Evolutionary conservation across 2,888 invertebrate species (phyloP).

Genomic region (Syrista parreyssii): DNA sequence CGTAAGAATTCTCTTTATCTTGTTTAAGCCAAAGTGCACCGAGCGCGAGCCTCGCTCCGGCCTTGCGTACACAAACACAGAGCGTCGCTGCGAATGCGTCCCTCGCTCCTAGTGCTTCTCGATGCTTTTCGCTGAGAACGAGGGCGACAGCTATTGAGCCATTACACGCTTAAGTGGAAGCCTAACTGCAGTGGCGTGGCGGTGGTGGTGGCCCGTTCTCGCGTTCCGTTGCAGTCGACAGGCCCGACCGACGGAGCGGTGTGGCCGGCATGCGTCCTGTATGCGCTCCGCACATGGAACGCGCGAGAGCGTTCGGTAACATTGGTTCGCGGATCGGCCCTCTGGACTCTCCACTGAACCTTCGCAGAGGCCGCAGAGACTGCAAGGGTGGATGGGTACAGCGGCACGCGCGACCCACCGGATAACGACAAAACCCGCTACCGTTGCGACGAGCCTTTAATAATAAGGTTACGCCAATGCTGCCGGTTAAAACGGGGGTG

Average conservation of each 20-base stretch:
- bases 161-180: conserved; percentile 61
- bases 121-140: conserved; percentile 17
- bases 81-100: conserved; percentile 6
- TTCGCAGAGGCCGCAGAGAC: no score
- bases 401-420: no score
- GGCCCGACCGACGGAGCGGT: no score
- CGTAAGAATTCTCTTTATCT: conserved; percentile 48
- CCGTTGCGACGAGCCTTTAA: not conserved
- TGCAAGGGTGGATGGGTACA: no score
- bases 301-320: no score
- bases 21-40: conserved; percentile 45
- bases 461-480: conserved; percentile 47
- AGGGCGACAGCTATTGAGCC: conserved; percentile 56
- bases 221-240: no score
- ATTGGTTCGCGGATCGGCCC: no score
- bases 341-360: no score
- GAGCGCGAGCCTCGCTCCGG: conserved; percentile 32
- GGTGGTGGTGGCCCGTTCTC: conserved; percentile 29
- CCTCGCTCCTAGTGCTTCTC: conserved; percentile 6
- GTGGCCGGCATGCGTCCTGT: no score
- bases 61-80: not conserved
- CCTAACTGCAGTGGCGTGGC: conserved; percentile 49
- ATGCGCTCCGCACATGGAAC: no score
- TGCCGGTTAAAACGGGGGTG: conserved; percentile 42
- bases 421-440: no score